Evolutionary conservation across 2,797 vertebrate species (phyloP).

Genomic region (Gymnoscopelus braueri): DNA sequence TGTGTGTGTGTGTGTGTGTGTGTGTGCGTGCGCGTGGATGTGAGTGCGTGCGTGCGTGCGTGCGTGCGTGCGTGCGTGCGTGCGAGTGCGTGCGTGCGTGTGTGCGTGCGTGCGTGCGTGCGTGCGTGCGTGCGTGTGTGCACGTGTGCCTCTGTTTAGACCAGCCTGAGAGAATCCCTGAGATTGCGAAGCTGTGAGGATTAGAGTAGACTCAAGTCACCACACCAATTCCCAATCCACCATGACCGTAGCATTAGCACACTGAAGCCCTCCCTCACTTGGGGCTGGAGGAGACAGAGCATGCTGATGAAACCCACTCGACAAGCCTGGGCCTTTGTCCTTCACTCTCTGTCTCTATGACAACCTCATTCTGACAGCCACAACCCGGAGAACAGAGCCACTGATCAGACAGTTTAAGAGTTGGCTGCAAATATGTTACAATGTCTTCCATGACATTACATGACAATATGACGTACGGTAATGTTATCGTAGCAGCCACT

Average conservation of each 20-base stretch:
- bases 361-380: slow-evolving; percentile 32
- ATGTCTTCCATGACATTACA: not conserved
- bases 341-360: slow-evolving; percentile 34
- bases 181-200: slow-evolving; percentile 31
- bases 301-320: slow-evolving; percentile 37
- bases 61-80: slow-evolving; percentile 2
- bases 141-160: slow-evolving; percentile 1
- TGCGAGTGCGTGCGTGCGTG: not conserved
- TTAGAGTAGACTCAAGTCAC: slow-evolving; percentile 40
- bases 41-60: not conserved
- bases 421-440: slow-evolving; percentile 18
- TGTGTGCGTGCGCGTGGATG: not conserved
- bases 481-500: not conserved
- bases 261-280: not conserved
- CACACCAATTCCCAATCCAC: not conserved
- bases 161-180: slow-evolving; percentile 22
- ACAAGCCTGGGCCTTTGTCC: slow-evolving; percentile 6
- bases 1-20: slow-evolving; percentile 2
- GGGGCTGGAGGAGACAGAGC: slow-evolving; percentile 7
- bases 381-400: slow-evolving; percentile 8
- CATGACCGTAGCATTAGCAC: not conserved
- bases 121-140: not conserved
- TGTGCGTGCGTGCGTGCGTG: slow-evolving; percentile 1
- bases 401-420: slow-evolving; percentile 29
- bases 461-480: slow-evolving; percentile 9